Evolutionary conservation across 2,888 invertebrate species (phyloP), one percentile per base, ranked within the genome.

Genomic region (Drosophila crucigera): DNA sequence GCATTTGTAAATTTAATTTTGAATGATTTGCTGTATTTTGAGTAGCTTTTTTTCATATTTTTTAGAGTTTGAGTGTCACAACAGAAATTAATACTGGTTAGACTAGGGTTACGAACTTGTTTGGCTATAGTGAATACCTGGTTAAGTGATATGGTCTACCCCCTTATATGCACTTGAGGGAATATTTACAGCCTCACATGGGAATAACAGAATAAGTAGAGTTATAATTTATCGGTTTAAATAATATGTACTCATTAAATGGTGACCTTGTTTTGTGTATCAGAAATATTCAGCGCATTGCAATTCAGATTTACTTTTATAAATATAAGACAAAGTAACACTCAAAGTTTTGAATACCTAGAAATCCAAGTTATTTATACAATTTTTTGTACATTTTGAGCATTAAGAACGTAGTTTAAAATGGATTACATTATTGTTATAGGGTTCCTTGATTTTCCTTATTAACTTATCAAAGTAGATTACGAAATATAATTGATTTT

Each of bases 51-150:
- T 43, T 30, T 14, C 30, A 37, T 63, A 73, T 66, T 75, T 67
- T 76, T 75, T 31, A 37, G 55, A 62, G 61, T 64, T 33, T 37
- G 35, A 66, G 52, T 87, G 91, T 91, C 91, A 91, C 79, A 91
- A 91, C 85, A 91, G n/a, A 80, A 70, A 87, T 90, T 76, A 62
- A 67, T 78, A 68, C 53, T 80, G 73, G 56, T 65, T 78, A 62
- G 47, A 63, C 31, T 64, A 43, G 47, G 9, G 35, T 19, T 25
- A 4, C 0, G n/a, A 55, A 58, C 39, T 53, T 33, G 59, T 37
- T 62, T 31, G 28, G 31, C 11, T 33, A 10, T 22, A 63, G 53
- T 56, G 25, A 41, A 60, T 37, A 35, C 14, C 7, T 43, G 41
- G 22, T 25, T 41, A 58, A 72, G 35, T 64, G 37, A n/a, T 53